phyloP scores from a whole-genome alignment of 2,888 invertebrate species.

The Notodonta dromedarius region DNA sequence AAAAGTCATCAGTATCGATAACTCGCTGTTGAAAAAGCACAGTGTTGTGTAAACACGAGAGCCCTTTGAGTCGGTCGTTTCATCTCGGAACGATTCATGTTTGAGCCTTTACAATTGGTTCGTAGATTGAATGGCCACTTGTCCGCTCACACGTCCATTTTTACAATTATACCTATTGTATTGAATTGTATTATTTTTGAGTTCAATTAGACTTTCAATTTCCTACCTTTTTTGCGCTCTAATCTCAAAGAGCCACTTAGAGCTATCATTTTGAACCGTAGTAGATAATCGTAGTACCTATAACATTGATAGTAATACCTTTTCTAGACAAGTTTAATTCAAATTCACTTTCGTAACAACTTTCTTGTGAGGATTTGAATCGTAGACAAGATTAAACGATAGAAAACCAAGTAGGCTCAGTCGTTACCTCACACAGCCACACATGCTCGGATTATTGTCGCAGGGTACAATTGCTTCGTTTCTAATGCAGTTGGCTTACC shows the following conservation, averaged over 20 bases:
- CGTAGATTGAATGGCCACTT: slow-evolving; percentile 51
- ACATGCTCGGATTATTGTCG: slow-evolving; percentile 53
- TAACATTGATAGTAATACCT: slow-evolving; percentile 29
- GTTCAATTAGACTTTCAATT: not conserved
- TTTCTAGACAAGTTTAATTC: slow-evolving; percentile 51
- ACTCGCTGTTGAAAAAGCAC: slow-evolving; percentile 32
- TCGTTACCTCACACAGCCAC: slow-evolving; percentile 45
- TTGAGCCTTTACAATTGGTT: slow-evolving; percentile 53
- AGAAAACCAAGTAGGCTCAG: slow-evolving; percentile 47
- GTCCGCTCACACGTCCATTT: slow-evolving; percentile 42
- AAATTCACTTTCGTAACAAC: slow-evolving; percentile 54
- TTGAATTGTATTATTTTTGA: slow-evolving; percentile 18
- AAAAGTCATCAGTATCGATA: slow-evolving; percentile 28
- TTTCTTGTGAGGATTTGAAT: slow-evolving; percentile 62
- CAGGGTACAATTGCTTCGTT: slow-evolving; percentile 55
- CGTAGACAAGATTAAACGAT: slow-evolving; percentile 63
- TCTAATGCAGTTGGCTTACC: slow-evolving; percentile 49
- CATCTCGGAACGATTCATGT: slow-evolving; percentile 56
- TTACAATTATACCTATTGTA: slow-evolving; percentile 45
- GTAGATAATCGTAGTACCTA: slow-evolving; percentile 13
- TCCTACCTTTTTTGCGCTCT: not conserved
- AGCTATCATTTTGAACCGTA: slow-evolving; percentile 11
- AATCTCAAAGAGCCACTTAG: not conserved
- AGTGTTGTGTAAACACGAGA: slow-evolving; percentile 48
- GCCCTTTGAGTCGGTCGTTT: slow-evolving; percentile 54